Conservation (phyloP, 2,888 invertebrate genomes). For the Sialis fuliginosa region DNA sequence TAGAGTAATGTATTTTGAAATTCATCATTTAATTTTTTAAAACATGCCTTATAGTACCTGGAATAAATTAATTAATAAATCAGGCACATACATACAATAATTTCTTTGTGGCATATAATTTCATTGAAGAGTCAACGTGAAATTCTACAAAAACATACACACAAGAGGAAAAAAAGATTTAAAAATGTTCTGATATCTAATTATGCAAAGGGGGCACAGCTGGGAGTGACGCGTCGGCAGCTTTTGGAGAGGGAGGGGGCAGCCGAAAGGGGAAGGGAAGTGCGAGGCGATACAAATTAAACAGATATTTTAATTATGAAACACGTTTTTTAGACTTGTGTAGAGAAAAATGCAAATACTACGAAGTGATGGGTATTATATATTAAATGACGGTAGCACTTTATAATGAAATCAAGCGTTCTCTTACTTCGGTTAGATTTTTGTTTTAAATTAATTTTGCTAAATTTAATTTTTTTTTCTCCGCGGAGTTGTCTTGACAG, state of each 20-base stretch:
- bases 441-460: no score
- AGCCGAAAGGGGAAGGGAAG: neutral
- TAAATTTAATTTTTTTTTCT: no score
- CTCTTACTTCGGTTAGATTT: no score
- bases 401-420: no score
- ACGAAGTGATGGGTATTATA: neutral
- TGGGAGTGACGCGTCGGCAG: neutral
- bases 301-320: constrained; percentile 6
- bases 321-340: constrained; percentile 6
- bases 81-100: no score
- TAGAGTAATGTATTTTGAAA: no score
- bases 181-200: constrained; percentile 4
- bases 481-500: no score
- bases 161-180: constrained; percentile 1
- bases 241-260: neutral
- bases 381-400: neutral
- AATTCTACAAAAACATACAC: neutral
- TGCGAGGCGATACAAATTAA: constrained; percentile 4
- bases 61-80: no score
- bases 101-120: no score
- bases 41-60: no score
- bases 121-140: no score
- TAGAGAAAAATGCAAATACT: neutral
- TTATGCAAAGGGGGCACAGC: constrained; percentile 1
- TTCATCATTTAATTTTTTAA: no score